phyloP scores from a whole-genome alignment of 2,113 vertebrate genomes.

The Morone chrysops region DNA sequence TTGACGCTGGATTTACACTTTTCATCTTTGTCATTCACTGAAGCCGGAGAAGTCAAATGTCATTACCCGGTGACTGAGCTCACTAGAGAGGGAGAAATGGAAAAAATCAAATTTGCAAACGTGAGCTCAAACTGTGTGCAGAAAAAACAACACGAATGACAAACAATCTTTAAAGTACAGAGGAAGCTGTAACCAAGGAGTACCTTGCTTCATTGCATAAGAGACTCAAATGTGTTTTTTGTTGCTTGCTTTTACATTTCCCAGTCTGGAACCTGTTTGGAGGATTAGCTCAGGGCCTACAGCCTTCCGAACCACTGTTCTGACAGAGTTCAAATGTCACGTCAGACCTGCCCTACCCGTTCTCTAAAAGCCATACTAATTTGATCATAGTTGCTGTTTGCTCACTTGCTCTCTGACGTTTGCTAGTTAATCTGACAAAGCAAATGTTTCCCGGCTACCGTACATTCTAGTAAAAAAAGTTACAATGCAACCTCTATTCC shows the following conservation, averaged over 20 bases:
- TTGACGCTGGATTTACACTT: conserved; percentile 3
- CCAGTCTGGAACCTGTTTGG: neutral
- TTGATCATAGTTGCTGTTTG: neutral
- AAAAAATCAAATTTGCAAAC: neutral
- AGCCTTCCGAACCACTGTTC: neutral
- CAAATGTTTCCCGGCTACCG: neutral
- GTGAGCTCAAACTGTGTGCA: conserved; percentile 1
- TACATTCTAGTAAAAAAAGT: neutral
- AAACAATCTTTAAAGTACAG: neutral
- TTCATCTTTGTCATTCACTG: conserved; percentile 12
- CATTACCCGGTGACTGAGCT: conserved; percentile 24
- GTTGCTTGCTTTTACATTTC: neutral
- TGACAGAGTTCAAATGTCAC: neutral
- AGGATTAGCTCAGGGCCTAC: neutral
- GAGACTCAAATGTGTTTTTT: too few relatives aligned
- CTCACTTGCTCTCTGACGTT: neutral
- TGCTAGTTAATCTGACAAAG: neutral
- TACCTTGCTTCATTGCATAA: too few relatives aligned
- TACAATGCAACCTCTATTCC: neutral
- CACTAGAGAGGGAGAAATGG: neutral
- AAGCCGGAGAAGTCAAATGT: conserved; percentile 15
- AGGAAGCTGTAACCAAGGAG: too few relatives aligned
- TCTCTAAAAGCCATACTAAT: neutral
- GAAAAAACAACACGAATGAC: too few relatives aligned
- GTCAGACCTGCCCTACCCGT: neutral